Conservation (phyloP, 23 tunicate genomes). For the Ciona savignyi region DNA sequence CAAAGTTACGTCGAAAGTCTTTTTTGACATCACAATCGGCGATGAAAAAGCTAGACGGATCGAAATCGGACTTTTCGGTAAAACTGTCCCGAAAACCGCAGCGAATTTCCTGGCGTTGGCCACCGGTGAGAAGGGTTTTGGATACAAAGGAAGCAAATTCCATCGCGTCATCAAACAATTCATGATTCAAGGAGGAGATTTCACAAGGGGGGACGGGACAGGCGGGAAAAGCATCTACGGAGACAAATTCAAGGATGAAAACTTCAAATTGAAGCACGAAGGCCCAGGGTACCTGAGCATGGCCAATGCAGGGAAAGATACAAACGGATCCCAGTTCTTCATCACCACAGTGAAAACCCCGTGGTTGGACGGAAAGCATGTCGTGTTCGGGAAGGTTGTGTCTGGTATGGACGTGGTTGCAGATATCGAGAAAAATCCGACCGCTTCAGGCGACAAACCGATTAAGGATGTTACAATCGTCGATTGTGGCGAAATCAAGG, state of each 20-base stretch:
- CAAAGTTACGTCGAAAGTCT: too few relatives aligned
- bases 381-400: slow-evolving; percentile 79
- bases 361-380: slow-evolving; percentile 65
- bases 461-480: slow-evolving; percentile 30
- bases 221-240: too few relatives aligned
- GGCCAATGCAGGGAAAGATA: too few relatives aligned
- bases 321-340: too few relatives aligned
- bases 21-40: slow-evolving; percentile 54
- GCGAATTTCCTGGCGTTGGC: slow-evolving; percentile 76
- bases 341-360: too few relatives aligned
- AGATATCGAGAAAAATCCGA: slow-evolving; percentile 7
- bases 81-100: slow-evolving; percentile 81
- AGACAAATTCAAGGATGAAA: too few relatives aligned
- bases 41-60: slow-evolving; percentile 50
- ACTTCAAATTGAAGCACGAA: too few relatives aligned
- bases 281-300: slow-evolving; percentile 59
- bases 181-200: slow-evolving; percentile 95
- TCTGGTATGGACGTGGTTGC: slow-evolving; percentile 57
- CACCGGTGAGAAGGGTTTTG: slow-evolving; percentile 76
- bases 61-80: slow-evolving; percentile 71
- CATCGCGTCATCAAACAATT: slow-evolving; percentile 77
- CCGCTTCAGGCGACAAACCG: slow-evolving; percentile 28
- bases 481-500: slow-evolving; percentile 4
- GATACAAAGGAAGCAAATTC: too few relatives aligned
- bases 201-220: too few relatives aligned